Percentiles rank a stretch among this genome's conserved stretches.
Conservation (phyloP, 2,113 vertebrate genomes). For the Anser cygnoides region DNA sequence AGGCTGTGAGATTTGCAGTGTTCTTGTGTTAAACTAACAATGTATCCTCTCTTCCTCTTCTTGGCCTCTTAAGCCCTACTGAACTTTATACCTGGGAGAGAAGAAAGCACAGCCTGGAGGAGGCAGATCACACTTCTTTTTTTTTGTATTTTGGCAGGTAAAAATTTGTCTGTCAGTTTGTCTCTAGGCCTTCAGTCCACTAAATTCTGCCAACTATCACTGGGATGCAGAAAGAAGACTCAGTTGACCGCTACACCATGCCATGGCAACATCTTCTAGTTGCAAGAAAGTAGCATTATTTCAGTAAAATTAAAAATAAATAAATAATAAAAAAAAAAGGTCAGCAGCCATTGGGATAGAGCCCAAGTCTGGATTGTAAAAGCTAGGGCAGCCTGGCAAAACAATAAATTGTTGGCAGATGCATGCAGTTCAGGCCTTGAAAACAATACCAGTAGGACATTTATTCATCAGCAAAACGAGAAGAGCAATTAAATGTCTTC, state of each 20-base stretch:
- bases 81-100: not conserved
- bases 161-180: not conserved
- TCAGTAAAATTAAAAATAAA: not conserved
- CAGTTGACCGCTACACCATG: not conserved
- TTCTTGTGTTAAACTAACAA: not conserved
- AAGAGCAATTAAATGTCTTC: not conserved
- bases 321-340: not conserved
- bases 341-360: not conserved
- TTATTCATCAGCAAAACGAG: not conserved
- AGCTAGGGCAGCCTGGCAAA: not conserved
- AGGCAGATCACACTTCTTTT: not conserved
- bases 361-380: not conserved
- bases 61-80: not conserved
- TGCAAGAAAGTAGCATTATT: not conserved
- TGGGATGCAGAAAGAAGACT: not conserved
- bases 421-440: not conserved
- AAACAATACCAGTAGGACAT: not conserved
- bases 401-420: not conserved
- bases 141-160: not conserved
- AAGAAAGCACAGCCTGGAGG: not conserved
- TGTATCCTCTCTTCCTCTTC: not conserved
- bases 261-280: not conserved
- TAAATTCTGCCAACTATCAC: not conserved
- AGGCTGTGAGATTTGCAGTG: not conserved
- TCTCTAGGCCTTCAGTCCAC: not conserved